phyloP scores from a whole-genome alignment of 2,113 vertebrate genomes.

The Brienomyrus brachyistius region DNA sequence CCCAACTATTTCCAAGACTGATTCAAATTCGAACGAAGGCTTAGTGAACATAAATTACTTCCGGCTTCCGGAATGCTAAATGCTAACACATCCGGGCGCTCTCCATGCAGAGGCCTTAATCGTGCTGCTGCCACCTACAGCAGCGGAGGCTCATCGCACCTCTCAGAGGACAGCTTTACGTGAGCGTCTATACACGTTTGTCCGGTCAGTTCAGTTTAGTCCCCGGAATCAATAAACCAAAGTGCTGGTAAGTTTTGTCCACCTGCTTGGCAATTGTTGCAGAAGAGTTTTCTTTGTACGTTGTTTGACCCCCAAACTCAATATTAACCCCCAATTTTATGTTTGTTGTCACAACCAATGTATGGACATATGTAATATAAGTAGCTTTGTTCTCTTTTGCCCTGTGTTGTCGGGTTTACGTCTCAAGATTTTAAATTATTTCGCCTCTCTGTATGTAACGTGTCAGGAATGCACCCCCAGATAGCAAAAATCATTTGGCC shows the following conservation, averaged over 20 bases:
- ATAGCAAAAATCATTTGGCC: too few species aligned
- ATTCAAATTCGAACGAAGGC: neutral
- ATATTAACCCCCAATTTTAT: neutral
- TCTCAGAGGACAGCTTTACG: neutral
- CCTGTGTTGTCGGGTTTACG: neutral
- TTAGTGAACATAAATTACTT: neutral
- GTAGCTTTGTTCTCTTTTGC: neutral
- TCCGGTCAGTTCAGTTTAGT: neutral
- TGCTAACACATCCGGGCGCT: neutral
- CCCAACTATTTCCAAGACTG: neutral
- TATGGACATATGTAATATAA: neutral
- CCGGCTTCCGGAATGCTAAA: neutral
- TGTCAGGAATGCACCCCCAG: neutral
- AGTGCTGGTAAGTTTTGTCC: neutral
- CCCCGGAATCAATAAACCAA: neutral
- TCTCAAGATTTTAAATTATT: neutral
- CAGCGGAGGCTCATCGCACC: neutral
- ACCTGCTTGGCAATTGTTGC: neutral
- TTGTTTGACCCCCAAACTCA: neutral
- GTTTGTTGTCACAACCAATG: neutral
- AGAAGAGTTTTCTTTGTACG: neutral
- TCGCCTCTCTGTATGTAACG: neutral
- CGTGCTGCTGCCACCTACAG: constrained; percentile 1
- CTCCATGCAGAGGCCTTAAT: neutral
- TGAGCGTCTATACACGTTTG: neutral